phyloP scores from a whole-genome alignment of 2,113 vertebrate species.

The Hystrix cristata region DNA sequence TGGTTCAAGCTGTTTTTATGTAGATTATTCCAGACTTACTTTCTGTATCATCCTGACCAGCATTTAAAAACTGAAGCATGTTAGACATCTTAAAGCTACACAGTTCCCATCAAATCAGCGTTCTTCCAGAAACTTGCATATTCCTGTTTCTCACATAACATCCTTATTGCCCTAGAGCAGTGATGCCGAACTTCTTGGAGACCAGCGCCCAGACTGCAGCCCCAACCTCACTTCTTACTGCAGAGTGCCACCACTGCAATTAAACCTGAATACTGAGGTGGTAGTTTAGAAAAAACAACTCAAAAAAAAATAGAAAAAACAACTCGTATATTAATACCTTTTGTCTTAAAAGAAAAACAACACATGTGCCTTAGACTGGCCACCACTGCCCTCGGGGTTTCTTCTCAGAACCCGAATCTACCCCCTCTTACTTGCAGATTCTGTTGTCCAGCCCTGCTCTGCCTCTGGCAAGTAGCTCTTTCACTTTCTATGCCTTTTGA shows the following conservation, averaged over 20 bases:
- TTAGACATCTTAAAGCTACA: neutral
- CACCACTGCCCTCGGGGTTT: neutral
- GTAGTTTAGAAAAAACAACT: neutral
- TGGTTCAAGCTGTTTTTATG: neutral
- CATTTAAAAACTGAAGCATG: neutral
- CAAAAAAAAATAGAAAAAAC: neutral
- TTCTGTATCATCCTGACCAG: neutral
- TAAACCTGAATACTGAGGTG: neutral
- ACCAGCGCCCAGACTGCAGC: neutral
- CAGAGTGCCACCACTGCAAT: neutral
- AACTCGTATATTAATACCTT: neutral
- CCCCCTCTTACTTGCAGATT: neutral
- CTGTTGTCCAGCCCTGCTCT: neutral
- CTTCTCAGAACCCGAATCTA: neutral
- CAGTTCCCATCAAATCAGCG: neutral
- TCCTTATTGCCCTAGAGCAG: neutral
- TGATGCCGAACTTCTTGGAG: neutral
- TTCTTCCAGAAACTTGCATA: neutral
- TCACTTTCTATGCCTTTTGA: neutral
- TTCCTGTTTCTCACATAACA: neutral
- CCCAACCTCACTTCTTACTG: neutral
- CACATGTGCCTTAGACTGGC: neutral
- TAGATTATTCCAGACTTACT: neutral
- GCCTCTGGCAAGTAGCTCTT: neutral
- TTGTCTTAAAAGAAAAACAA: neutral